A percentile compares a stretch with the other conserved stretches of the same genome.
Conservation (phyloP, 2,113 vertebrate genomes). For the Corythornis madagascariensis region DNA sequence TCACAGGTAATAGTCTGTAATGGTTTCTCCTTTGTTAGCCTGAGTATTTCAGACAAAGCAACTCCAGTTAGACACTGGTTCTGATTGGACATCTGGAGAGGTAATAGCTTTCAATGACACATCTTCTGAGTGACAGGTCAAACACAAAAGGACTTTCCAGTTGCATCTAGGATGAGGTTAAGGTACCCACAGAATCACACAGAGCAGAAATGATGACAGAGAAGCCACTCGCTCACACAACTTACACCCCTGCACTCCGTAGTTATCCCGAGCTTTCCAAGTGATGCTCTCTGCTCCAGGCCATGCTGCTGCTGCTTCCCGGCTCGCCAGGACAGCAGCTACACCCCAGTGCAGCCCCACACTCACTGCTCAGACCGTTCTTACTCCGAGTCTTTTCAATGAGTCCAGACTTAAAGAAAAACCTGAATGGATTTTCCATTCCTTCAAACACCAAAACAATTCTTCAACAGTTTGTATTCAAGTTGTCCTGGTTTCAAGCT, state of each 20-base stretch:
- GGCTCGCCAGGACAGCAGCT: not conserved
- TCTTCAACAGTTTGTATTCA: not conserved
- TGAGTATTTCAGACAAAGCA: constrained; percentile 23
- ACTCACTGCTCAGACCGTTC: not conserved
- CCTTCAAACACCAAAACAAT: not conserved
- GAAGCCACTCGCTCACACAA: not conserved
- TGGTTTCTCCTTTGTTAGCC: constrained; percentile 9
- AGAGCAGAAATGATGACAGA: not conserved
- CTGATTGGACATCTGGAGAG: constrained; percentile 27
- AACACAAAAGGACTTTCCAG: not conserved
- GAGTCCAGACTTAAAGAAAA: not conserved
- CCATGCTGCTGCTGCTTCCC: not conserved
- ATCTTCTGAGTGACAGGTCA: not conserved
- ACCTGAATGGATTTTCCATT: not conserved
- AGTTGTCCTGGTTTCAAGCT: not conserved
- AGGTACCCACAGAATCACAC: not conserved
- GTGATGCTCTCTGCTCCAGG: not conserved
- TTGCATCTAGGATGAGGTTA: not conserved
- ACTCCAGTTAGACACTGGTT: not conserved
- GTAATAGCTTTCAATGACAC: constrained; percentile 13
- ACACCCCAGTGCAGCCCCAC: rapidly evolving
- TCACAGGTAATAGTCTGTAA: constrained; percentile 1
- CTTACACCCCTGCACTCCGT: not conserved
- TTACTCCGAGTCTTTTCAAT: not conserved
- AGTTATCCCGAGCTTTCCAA: not conserved